Evolutionary conservation across 2,797 vertebrate species (phyloP), one percentile per base, ranked within the genome.

Genomic region (Pristis pectinata): DNA sequence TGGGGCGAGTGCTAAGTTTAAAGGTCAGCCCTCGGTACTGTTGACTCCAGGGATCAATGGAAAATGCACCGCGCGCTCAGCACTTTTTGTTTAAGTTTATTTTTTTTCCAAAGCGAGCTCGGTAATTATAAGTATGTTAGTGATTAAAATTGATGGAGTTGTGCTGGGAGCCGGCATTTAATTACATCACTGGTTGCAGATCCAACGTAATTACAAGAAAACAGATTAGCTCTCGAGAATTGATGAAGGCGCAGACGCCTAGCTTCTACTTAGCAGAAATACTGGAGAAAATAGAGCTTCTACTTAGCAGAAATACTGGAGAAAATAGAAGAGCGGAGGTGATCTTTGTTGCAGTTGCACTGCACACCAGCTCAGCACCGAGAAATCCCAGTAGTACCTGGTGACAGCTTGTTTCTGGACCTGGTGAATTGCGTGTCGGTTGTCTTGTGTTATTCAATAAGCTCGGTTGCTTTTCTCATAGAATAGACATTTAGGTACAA

Each of bases 71-170:
- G 67, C 27, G 70, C 30, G 24, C 13, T 94, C 92, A 76, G 70
- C 67, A 49, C 61, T 30, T 93, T 44, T 37, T 56, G 15, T 79
- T 72, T 24, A 72, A 67, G 87, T 67, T 67, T 70, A 30, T 74
- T 94, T 94, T 93, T 27, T 94, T 44, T 70, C 61, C 17, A 34
- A 94, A 72, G 70, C 24, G 67, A 53, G 49, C 27, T 76, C 34
- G 67, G 70, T 91, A 41, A 91, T 53, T 94, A 94, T 44, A 72
- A 53, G 92, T 94, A 72, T 94, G 92, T 72, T 94, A 72, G 67
- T 94, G 44, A 94, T 94, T 94, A 72, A 91, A 76, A 70, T 49
- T 94, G 92, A 94, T 76, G 70, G 92, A 74, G 13, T 76, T 94
- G 92, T 8, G 67, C 92, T 94, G 70, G 67, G 49, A 49, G 44